Evolutionary conservation across 2,888 invertebrate species (phyloP), one percentile per base, ranked within the genome.

Genomic region (Sisyra terminalis): DNA sequence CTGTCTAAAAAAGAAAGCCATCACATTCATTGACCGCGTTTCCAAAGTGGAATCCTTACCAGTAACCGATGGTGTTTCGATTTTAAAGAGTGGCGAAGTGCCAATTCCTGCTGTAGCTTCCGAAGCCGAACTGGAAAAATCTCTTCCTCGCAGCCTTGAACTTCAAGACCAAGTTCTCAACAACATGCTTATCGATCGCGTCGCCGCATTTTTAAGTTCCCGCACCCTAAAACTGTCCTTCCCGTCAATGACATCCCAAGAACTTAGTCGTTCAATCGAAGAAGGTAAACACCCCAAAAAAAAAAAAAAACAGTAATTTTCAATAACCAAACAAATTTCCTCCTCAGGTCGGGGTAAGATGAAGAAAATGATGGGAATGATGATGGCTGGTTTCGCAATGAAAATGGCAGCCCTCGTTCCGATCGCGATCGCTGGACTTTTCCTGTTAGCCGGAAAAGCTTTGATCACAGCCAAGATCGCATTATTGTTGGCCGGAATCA

Each of bases 281-380:
- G 85, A 84, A 73, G 85, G 82, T 81, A 69, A 59, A 47, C 50
- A 47, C 46, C 18, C 14, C 17, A 4, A 39, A 24, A 42, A 31
- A 14, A 16, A 43, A 29, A 11, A 11, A 30, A 11, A 11, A n/a
- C 11, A 40, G 8, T 16, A 34, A 32, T n/a, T 9, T 24, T 24
- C 7, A 5, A 24, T 24, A 7, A 5, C 5, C 14, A 15, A 24
- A 14, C 16, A 31, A 29, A 30, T 44, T 46, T 50, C 42, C 44
- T 29, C 65, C 70, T 42, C 69, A 80, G 80, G 83, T 52, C 75
- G 84, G 48, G 83, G 83, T 2, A 83, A 85, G 61, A 84, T 84
- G 82, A 86, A 86, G 70, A 84, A 85, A 54, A 86, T 86, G 83
- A 84, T 87, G 84, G 75, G 80, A 29, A 84, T 83, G 74, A 83